A percentile compares a stretch with the other conserved stretches of the same genome.
Evolutionary conservation across 64 coral and sea anemone species (phyloP).

Genomic region (Stichodactyla helianthus): DNA sequence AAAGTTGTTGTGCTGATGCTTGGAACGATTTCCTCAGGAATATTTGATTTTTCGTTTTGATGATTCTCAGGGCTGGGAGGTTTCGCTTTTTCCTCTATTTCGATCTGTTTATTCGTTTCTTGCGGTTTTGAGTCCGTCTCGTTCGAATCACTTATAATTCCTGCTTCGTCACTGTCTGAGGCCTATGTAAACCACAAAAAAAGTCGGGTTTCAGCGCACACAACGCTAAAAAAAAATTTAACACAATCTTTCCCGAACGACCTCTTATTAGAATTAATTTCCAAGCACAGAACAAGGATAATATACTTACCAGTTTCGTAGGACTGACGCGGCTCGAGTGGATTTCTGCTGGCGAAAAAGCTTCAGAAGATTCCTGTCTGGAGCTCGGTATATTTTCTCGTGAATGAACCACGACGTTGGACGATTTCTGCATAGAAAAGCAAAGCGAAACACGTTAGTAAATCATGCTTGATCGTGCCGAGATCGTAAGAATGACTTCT

Average conservation of each 20-base stretch:
- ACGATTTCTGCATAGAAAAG: not conserved
- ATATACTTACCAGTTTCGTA: constrained; percentile 1
- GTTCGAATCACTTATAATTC: constrained; percentile 23
- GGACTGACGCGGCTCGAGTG: not conserved
- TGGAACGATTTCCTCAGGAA: not conserved
- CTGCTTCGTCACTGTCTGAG: constrained; percentile 27
- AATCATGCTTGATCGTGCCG: not conserved
- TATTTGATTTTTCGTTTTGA: not conserved
- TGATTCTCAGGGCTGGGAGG: not conserved
- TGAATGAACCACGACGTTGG: not conserved
- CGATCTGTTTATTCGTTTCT: not conserved
- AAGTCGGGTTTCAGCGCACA: not conserved
- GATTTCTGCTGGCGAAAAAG: not conserved
- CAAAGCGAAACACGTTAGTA: not conserved
- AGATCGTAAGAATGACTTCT: not conserved
- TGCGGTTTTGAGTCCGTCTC: constrained; percentile 40
- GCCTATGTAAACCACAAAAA: constrained; percentile 33
- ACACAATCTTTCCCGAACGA: not conserved
- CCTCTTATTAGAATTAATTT: not conserved
- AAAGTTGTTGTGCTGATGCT: not conserved
- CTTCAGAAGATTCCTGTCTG: not conserved
- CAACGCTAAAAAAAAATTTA: not conserved
- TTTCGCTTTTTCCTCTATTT: constrained; percentile 21
- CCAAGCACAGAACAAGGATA: not conserved
- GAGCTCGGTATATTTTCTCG: not conserved